These are phyloP conservation scores for Physella acuta DNA, from an alignment of 1,140 invertebrate species.

Conservation along the genomic window DNA sequence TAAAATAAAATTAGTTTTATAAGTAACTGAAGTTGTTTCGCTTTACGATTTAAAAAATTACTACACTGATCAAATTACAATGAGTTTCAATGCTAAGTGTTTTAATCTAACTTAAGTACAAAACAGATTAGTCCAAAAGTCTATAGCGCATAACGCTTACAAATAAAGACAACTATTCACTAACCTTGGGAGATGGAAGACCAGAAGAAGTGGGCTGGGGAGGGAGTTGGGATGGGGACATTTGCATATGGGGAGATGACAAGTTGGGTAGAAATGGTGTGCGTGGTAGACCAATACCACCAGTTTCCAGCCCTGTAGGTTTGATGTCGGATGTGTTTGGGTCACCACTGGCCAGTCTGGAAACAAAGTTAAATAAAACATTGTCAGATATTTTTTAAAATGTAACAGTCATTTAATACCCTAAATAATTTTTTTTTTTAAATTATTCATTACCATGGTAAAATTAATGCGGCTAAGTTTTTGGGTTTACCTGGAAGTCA, in stretches of 20 bases:
- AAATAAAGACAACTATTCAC: neutral
- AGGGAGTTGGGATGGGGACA: slow-evolving; percentile 24
- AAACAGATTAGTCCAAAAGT: no score
- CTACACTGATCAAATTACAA: no score
- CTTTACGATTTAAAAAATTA: no score
- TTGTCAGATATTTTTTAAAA: no score
- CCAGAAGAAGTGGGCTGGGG: slow-evolving; percentile 25
- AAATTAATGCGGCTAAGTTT: neutral
- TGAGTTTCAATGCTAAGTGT: no score
- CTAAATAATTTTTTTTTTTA: no score
- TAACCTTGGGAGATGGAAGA: slow-evolving; percentile 43
- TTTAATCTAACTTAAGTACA: no score
- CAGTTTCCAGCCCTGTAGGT: slow-evolving; percentile 21
- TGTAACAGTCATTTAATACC: no score
- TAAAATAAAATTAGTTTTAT: no score
- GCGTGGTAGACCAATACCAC: slow-evolving; percentile 28
- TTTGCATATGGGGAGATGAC: slow-evolving; percentile 34
- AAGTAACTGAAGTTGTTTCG: no score
- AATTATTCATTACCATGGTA: neutral
- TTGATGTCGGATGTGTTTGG: slow-evolving; percentile 27
- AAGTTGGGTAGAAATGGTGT: slow-evolving; percentile 31
- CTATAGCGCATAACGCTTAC: no score
- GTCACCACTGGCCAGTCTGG: slow-evolving; percentile 21
- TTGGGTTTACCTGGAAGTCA: slow-evolving; percentile 27
- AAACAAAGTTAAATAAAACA: no score